Base-by-base conservation (phyloP, 2,797 vertebrate species). In the Pagetopsis macropterus region DNA sequence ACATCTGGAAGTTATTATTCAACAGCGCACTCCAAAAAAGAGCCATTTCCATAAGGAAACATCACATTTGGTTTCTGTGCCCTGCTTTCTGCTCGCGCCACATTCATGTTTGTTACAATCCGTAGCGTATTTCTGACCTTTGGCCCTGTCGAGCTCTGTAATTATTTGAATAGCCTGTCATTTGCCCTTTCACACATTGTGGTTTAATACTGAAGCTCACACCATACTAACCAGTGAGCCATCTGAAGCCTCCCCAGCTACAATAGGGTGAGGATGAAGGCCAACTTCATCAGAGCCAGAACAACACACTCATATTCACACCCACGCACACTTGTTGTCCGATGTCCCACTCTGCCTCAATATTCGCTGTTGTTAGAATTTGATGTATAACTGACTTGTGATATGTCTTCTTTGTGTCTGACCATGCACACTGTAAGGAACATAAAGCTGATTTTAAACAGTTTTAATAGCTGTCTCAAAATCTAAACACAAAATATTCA, bases 1-100 rank as follows among this genome's bases (percentile, higher is more conserved):
- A 93, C 95, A 94, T 95, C 94, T 94, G 94, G 84, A 95, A 92
- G 90, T 93, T 94, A 94, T 94, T 93, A 94, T 85, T 90, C 91
- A 94, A 89, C 90, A 90, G 91, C 93, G 93, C 81, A 82, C 84
- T 65, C 86, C 92, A 76, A 89, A 90, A 27, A 91, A 92, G 87
- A 75, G 31, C 84, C 81, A 89, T 91, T 91, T 92, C 87, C 90
- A 93, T 91, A 92, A 92, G 91, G 92, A 90, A 92, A 94, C 89
- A 91, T 92, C 84, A 78, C 79, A 88, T 92, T 90, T 90, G 88
- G 90, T 92, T 91, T 85, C 83, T 87, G 75, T 50, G 16, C 61
- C 76, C 61, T 60, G 72, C 66, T 84, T 91, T 75, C 87, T 86
- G 90, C 85, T 73, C 51, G 49, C 19, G 10, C 56, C 55, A 31